Percentiles rank a stretch among this genome's conserved stretches.
phyloP scores from a whole-genome alignment of 30 jellyfish, hydroid and myxozoan species.

The Nemopilema nomurai region DNA sequence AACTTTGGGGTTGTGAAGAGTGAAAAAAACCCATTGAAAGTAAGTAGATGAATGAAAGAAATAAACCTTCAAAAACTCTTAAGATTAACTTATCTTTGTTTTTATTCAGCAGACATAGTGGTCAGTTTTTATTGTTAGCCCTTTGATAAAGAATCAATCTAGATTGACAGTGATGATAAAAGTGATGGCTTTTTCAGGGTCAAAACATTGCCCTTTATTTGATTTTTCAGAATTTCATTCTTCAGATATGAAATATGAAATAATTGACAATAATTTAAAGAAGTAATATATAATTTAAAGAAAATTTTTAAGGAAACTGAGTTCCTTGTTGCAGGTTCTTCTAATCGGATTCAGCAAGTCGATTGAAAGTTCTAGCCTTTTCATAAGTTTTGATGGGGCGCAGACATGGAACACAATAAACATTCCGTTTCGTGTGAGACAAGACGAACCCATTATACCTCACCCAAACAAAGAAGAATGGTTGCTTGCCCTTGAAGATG shows the following conservation, averaged over 20 bases:
- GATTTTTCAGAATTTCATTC: too few species aligned
- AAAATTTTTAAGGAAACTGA: not conserved
- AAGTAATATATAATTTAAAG: not conserved
- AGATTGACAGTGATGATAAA: too few species aligned
- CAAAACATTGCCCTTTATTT: too few species aligned
- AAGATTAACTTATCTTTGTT: too few species aligned
- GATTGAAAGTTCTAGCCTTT: conserved; percentile 28
- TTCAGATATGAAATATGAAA: too few species aligned
- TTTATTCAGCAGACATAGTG: too few species aligned
- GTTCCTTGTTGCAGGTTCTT: conserved; percentile 15
- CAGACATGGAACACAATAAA: conserved; percentile 43
- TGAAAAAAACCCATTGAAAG: conserved; percentile 72
- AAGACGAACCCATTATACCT: conserved; percentile 65
- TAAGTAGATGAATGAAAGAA: conserved; percentile 2
- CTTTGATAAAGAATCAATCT: too few species aligned
- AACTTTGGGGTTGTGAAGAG: conserved; percentile 83
- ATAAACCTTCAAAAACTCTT: too few species aligned
- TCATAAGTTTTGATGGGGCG: conserved; percentile 82
- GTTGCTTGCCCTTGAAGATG: conserved; percentile 85
- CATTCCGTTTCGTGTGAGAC: conserved; percentile 76
- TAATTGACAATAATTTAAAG: too few species aligned
- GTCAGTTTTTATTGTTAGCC: too few species aligned
- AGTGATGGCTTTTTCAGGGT: too few species aligned
- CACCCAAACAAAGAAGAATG: conserved; percentile 83
- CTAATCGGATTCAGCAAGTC: conserved; percentile 28